These are phyloP conservation scores for Leucoraja ocellata DNA, from an alignment of 2,797 vertebrate species.

Conservation along the genomic window DNA sequence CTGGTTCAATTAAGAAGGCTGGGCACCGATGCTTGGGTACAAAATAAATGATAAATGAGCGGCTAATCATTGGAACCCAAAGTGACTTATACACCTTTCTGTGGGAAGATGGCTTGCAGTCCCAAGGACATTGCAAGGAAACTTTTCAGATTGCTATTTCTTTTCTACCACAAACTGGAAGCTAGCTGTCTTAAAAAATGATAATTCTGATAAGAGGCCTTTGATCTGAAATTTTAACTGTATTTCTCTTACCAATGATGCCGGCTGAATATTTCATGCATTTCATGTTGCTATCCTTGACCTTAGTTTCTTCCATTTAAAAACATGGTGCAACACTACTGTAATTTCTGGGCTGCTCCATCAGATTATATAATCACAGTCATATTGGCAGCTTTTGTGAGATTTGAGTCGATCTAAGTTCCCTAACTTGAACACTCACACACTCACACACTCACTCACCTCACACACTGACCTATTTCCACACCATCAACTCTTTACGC, in stretches of 20 bases:
- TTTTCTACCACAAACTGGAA: not conserved
- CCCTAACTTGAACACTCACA: not conserved
- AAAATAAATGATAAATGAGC: not conserved
- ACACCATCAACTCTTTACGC: no score
- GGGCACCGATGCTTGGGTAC: not conserved
- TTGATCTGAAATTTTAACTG: no score
- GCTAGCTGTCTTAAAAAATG: not conserved
- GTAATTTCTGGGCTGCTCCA: not conserved
- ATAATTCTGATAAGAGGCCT: no score
- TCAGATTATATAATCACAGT: not conserved
- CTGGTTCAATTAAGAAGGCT: not conserved
- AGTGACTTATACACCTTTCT: not conserved
- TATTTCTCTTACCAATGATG: no score
- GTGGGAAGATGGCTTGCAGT: not conserved
- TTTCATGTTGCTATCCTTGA: no score
- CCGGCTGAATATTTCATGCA: no score
- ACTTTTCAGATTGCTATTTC: not conserved
- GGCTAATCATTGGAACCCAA: not conserved
- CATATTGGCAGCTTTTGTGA: not conserved
- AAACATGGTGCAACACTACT: not conserved
- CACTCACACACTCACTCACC: no score
- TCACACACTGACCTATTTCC: no score
- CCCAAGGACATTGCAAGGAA: not conserved
- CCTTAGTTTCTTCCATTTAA: not conserved
- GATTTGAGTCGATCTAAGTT: not conserved